Percentiles rank a stretch among this genome's conserved stretches.
phyloP scores from a whole-genome alignment of 2,797 vertebrate species.

The Jordanella pulchra region DNA sequence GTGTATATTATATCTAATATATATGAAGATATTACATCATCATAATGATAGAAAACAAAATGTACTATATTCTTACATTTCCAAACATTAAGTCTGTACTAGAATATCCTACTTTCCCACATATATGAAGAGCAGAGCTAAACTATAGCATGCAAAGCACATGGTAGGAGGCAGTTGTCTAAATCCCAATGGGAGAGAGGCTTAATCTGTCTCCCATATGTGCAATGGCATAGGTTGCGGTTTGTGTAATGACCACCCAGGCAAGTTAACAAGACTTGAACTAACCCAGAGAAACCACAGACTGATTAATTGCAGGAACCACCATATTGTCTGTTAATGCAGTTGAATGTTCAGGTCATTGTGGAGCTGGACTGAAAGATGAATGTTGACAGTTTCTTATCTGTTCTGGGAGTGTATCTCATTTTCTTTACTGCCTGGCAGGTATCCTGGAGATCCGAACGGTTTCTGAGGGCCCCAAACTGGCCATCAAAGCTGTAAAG shows the following conservation, averaged over 20 bases:
- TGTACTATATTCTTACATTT: background rate
- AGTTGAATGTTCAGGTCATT: slow-evolving; percentile 55
- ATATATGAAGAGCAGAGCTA: slow-evolving; percentile 42
- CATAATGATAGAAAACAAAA: too few relatives aligned
- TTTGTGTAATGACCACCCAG: slow-evolving; percentile 71
- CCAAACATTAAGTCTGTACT: background rate
- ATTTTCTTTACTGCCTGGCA: slow-evolving; percentile 72
- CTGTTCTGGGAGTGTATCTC: slow-evolving; percentile 37
- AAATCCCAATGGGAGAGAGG: slow-evolving; percentile 57
- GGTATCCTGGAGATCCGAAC: slow-evolving; percentile 98
- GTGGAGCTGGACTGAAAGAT: slow-evolving; percentile 32
- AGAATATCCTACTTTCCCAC: slow-evolving; percentile 31
- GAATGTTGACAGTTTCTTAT: slow-evolving; percentile 58
- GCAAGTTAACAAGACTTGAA: slow-evolving; percentile 70
- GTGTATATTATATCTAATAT: too few relatives aligned
- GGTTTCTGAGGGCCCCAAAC: slow-evolving; percentile 92
- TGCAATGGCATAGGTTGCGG: slow-evolving; percentile 64
- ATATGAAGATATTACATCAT: background rate
- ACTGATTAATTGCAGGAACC: slow-evolving; percentile 68
- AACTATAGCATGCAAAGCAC: slow-evolving; percentile 66
- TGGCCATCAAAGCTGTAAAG: slow-evolving; percentile 97
- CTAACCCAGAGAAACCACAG: slow-evolving; percentile 65
- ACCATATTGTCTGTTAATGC: slow-evolving; percentile 60
- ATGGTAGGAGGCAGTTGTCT: slow-evolving; percentile 52
- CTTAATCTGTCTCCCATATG: slow-evolving; percentile 71